phyloP scores from a whole-genome alignment of 1,140 invertebrate genomes.

The Caenorhabditis inopinata region DNA sequence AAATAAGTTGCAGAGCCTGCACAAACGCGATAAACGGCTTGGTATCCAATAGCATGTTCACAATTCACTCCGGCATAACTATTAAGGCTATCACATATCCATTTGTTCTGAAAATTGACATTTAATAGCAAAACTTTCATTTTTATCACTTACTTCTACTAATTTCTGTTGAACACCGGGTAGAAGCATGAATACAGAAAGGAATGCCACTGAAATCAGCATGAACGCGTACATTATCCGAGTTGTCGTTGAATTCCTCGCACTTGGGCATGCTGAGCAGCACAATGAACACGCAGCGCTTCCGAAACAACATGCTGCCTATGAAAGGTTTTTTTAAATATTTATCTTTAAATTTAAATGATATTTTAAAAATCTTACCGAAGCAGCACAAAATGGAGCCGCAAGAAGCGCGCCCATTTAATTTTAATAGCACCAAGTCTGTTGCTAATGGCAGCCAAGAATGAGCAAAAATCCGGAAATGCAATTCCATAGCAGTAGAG shows the following conservation, averaged over 20 bases:
- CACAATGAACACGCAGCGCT: constrained; percentile 93
- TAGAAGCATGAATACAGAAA: constrained; percentile 84
- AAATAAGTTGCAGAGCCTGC: constrained; percentile 92
- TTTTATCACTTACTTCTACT: constrained; percentile 66
- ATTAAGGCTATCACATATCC: constrained; percentile 57
- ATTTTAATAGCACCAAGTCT: background rate
- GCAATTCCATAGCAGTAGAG: background rate
- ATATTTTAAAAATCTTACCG: constrained; percentile 44
- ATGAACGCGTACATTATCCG: constrained; percentile 94
- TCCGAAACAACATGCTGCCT: constrained; percentile 96
- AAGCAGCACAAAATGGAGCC: constrained; percentile 59
- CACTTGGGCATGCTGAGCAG: constrained; percentile 90
- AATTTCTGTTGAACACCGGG: constrained; percentile 82
- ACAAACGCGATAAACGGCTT: constrained; percentile 74
- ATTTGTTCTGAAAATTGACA: constrained; percentile 49
- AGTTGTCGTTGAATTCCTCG: constrained; percentile 91
- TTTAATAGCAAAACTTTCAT: background rate
- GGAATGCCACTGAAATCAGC: constrained; percentile 83
- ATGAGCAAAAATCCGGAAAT: background rate
- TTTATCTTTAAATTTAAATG: background rate
- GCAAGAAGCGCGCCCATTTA: constrained; percentile 60
- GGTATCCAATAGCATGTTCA: constrained; percentile 58
- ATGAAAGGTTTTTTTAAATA: background rate
- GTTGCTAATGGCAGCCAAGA: background rate
- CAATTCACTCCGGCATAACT: constrained; percentile 48